Evolutionary conservation across 2,113 vertebrate genomes (phyloP).

Genomic region (Eira barbara): DNA sequence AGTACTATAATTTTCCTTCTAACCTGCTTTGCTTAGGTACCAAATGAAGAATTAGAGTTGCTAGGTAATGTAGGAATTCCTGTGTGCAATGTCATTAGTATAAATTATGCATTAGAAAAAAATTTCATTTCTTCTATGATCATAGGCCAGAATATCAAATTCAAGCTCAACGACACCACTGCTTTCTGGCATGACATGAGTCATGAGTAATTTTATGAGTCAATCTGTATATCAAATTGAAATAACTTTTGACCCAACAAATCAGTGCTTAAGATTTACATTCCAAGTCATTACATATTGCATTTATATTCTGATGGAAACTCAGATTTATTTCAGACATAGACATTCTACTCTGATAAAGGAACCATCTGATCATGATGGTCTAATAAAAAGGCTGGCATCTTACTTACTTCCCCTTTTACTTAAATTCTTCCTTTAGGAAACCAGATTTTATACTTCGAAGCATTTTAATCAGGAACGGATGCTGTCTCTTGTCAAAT

Average conservation of each 20-base stretch:
- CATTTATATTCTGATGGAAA: slow-evolving; percentile 21
- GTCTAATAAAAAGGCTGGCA: slow-evolving; percentile 31
- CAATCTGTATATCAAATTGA: slow-evolving; percentile 56
- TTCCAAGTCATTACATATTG: background rate
- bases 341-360: slow-evolving; percentile 4
- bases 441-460: slow-evolving; percentile 9
- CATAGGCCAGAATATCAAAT: slow-evolving; percentile 57
- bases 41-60: background rate
- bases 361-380: background rate
- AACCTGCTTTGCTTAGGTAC: background rate
- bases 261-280: slow-evolving; percentile 52
- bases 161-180: slow-evolving; percentile 57
- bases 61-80: background rate
- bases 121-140: background rate
- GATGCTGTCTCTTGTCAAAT: too few species aligned
- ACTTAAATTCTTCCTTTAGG: background rate
- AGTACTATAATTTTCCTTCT: background rate
- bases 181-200: slow-evolving; percentile 38
- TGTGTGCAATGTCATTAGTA: background rate
- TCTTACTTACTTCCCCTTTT: background rate
- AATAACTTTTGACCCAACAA: slow-evolving; percentile 66
- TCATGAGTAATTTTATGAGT: slow-evolving; percentile 63
- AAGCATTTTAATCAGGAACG: too few species aligned
- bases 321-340: slow-evolving; percentile 19
- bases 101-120: background rate